Base-by-base conservation (phyloP, 2,888 invertebrate species). In the Pheosia tremula region DNA sequence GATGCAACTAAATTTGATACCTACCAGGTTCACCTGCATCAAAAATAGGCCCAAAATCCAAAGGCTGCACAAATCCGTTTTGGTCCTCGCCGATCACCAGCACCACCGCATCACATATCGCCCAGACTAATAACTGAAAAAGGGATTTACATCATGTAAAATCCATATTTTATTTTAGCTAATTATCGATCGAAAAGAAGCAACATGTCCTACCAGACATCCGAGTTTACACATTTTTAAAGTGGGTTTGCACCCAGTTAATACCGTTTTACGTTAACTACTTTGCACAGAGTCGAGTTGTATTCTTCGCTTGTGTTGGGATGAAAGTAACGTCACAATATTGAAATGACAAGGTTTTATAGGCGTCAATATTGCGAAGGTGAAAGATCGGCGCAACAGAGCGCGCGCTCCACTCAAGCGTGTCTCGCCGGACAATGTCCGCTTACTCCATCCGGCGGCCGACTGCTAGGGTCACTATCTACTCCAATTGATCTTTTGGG, bases 11-110 rank as follows among this genome's bases (percentile, higher is more conserved):
- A 54, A 56, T 55, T 58, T 37, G 36, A 58, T 74, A 81, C 81
- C 72, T 62, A 94, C 94, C 91, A 64, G 85, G 85, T 72, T 87
- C 84, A 65, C 86, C 88, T 59, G 90, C 84, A 59, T 89, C 84
- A 69, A 95, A 94, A 76, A 95, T 88, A n/a, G 93, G 86, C 9
- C 90, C 88, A 77, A 95, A 95, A 82, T 95, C 95, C 78, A 94
- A 84, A 11, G 95, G 93, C 67, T 92, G 88, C 38, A 94, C 94
- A 75, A 93, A 94, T 71, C 93, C 94, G 71, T 84, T 83, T 67
- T 87, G 83, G 70, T 86, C 87, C 72, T 88, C 87, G 71, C 75
- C 82, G 64, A 85, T 78, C 70, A 85, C 73, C 71, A 85, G 77
- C 70, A 85, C 73, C 71, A 89, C 88, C 81, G 84, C 88, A 70